phyloP scores from a whole-genome alignment of 2,888 invertebrate species.

The Tigriopus californicus region DNA sequence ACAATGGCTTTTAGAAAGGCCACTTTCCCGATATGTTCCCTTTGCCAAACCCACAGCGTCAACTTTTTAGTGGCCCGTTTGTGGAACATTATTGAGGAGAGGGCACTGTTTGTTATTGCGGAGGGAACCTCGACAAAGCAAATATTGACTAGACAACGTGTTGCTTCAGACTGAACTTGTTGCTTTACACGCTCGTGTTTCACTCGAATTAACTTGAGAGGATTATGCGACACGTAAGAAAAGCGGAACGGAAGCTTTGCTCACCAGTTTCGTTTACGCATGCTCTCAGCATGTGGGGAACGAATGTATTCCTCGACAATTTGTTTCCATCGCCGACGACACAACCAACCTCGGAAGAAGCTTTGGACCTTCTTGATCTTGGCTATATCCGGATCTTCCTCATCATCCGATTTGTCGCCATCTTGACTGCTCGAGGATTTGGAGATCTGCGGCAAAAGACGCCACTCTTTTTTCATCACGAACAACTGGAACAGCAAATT shows the following conservation, averaged over 20 bases:
- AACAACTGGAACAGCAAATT: constrained; percentile 38
- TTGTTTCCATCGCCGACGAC: constrained; percentile 77
- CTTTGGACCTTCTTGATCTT: constrained; percentile 72
- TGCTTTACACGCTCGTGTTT: neutral
- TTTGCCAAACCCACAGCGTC: no score
- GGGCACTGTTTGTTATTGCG: no score
- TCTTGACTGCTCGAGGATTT: constrained; percentile 7
- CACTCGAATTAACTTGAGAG: neutral
- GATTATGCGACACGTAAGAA: neutral
- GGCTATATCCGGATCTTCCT: constrained; percentile 43
- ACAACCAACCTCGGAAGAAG: constrained; percentile 82
- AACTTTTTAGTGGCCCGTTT: no score
- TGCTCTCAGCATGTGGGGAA: constrained; percentile 79
- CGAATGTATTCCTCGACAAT: constrained; percentile 86
- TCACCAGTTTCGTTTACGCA: constrained; percentile 73
- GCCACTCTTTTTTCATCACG: constrained; percentile 58
- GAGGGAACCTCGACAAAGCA: no score
- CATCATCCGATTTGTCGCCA: constrained; percentile 16
- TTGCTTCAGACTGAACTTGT: neutral
- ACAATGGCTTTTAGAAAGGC: no score
- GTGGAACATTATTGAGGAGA: no score
- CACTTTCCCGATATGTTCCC: no score
- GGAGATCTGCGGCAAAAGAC: constrained; percentile 30
- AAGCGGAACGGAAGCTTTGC: neutral
- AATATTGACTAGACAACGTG: no score